Conservation (phyloP, 1,140 invertebrate genomes). For the Aphelenchoides avenae region DNA sequence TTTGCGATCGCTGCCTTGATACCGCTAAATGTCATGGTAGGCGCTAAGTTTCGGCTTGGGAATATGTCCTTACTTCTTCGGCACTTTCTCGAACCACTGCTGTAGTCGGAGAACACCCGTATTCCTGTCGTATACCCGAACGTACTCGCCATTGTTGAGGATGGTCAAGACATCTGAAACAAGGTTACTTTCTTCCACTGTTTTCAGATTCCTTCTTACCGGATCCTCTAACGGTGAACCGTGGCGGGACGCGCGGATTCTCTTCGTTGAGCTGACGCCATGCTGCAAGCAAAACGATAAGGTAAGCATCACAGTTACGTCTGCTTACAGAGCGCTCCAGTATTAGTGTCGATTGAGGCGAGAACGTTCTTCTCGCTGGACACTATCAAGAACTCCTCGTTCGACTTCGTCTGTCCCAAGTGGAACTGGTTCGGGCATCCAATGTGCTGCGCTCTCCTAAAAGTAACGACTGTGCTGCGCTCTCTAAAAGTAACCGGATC, state of each 20-base stretch:
- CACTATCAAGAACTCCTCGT: conserved; percentile 29
- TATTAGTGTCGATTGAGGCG: conserved; percentile 30
- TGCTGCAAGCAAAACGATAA: conserved; percentile 32
- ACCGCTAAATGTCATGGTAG: neutral
- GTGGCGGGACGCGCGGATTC: too few relatives aligned
- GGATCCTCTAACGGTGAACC: conserved; percentile 4
- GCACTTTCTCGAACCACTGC: neutral
- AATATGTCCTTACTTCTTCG: neutral
- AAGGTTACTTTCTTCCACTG: neutral
- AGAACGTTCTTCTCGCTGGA: conserved; percentile 33
- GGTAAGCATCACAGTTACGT: neutral
- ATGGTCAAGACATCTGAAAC: conserved; percentile 24
- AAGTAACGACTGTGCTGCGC: conserved; percentile 8
- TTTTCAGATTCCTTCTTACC: neutral
- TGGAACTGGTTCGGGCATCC: conserved; percentile 34
- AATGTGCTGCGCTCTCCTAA: conserved; percentile 28
- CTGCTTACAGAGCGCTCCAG: conserved; percentile 37
- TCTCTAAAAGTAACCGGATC: conserved; percentile 13
- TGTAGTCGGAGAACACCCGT: conserved; percentile 35
- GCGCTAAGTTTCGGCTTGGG: neutral
- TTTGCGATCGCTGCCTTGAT: neutral
- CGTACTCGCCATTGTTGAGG: conserved; percentile 30
- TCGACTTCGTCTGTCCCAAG: conserved; percentile 12
- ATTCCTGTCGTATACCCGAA: conserved; percentile 33
- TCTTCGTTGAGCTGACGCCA: conserved; percentile 45